Base-by-base conservation (phyloP, 2,113 vertebrate species). In the Podarcis muralis region DNA sequence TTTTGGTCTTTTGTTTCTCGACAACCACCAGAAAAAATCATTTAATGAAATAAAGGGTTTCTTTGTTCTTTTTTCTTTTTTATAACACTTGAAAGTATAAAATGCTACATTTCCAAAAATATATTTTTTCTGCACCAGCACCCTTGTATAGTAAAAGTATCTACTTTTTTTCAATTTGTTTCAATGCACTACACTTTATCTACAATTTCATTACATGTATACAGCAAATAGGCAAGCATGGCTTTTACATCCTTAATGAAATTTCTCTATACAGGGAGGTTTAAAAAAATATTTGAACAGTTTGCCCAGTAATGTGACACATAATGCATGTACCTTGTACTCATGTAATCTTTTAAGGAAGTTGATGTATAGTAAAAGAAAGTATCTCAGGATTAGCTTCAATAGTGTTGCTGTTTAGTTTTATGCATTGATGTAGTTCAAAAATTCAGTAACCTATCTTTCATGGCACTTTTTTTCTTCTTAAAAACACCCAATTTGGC, bases 81-180 rank as follows among this genome's bases (percentile, higher is more conserved):
- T 96, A 98, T 98, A 99, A 98, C 97, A 98, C 98, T 98, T 98
- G 97, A 98, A 97, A 98, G 97, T 98, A 97, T 98, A 99, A 98
- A 98, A 98, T 98, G 98, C 98, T 98, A 97, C 97, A 96, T 97
- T 97, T 98, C 96, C 97, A 98, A 98, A 98, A 98, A 98, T 98
- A 98, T 97, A 97, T 97, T 96, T 98, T 97, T 97, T 98, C 96
- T 98, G 97, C 97, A 97, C 97, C 98, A 98, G 97, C 97, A 98
- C 98, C 97, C 97, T 97, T 97, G 96, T 97, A 96, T 98, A 97
- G 97, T 97, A 98, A 98, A 98, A 97, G 96, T 98, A 96, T 97
- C 96, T 97, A 97, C 96, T 96, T 97, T 96, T 43, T 95, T 97
- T 97, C 96, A 97, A 95, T 97, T 97, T 97, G 97, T 97, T 97